phyloP scores from a whole-genome alignment of 2,797 vertebrate species.

The Alauda arvensis region DNA sequence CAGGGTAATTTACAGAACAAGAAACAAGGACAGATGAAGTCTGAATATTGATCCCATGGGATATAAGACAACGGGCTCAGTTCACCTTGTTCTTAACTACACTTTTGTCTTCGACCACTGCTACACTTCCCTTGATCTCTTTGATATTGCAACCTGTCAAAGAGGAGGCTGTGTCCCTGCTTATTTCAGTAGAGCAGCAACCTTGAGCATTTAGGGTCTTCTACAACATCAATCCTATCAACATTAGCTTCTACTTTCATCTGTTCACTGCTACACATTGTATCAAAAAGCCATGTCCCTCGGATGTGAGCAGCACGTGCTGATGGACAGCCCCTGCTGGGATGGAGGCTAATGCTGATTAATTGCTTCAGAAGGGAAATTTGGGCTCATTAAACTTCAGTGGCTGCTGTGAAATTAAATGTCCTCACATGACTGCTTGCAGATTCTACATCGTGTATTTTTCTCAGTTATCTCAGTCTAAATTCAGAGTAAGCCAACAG shows the following conservation, averaged over 20 bases:
- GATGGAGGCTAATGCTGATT: neutral
- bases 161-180: neutral
- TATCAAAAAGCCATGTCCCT: neutral
- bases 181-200: neutral
- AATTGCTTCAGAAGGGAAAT: neutral
- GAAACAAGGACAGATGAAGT: slow-evolving; percentile 35
- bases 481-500: neutral
- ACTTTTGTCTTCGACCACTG: neutral
- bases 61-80: neutral
- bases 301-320: neutral
- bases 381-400: neutral
- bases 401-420: neutral
- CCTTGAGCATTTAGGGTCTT: neutral
- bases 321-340: neutral
- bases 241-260: neutral
- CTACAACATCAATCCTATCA: neutral
- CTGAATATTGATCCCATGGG: slow-evolving; percentile 29
- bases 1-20: slow-evolving; percentile 42
- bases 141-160: neutral
- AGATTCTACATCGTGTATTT: neutral
- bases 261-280: neutral
- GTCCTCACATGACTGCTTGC: neutral
- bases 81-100: slow-evolving; percentile 9
- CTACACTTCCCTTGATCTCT: neutral
- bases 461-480: neutral